Conservation (phyloP, 1,140 invertebrate species). For the Metaphire vulgaris region DNA sequence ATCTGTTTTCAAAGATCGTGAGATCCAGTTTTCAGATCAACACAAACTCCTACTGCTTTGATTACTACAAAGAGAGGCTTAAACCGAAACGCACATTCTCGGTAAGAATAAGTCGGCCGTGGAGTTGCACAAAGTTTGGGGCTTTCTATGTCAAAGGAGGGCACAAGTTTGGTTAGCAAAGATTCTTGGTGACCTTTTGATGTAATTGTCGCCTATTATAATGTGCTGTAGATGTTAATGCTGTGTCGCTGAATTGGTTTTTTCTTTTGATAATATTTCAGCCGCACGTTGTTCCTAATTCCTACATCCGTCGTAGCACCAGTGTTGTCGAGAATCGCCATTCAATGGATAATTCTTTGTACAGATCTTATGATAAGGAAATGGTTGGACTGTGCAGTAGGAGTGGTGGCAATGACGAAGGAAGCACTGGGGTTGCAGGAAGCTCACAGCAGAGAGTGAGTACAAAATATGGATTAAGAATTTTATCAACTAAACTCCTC, state of each 20-base stretch:
- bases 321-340: neutral
- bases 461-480: no score
- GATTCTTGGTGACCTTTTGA: no score
- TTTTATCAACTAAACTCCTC: no score
- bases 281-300: neutral
- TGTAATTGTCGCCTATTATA: no score
- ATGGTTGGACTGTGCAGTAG: neutral
- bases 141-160: no score
- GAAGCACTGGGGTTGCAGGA: no score
- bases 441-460: no score
- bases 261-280: no score
- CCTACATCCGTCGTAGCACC: neutral
- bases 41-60: constrained; percentile 86
- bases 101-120: no score
- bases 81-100: constrained; percentile 82
- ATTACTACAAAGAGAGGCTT: constrained; percentile 71
- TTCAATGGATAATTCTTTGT: neutral
- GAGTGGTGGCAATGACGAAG: neutral
- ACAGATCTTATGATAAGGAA: neutral
- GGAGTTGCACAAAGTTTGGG: no score
- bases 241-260: no score
- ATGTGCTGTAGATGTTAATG: neutral
- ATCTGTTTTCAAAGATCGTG: constrained; percentile 73
- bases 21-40: constrained; percentile 67
- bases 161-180: no score